A percentile compares a stretch with the other conserved stretches of the same genome.
These are phyloP conservation scores for Aplysina aerophoba DNA, from an alignment of 37 sponge, comb jelly and placozoan genomes.

Conservation along the genomic window DNA sequence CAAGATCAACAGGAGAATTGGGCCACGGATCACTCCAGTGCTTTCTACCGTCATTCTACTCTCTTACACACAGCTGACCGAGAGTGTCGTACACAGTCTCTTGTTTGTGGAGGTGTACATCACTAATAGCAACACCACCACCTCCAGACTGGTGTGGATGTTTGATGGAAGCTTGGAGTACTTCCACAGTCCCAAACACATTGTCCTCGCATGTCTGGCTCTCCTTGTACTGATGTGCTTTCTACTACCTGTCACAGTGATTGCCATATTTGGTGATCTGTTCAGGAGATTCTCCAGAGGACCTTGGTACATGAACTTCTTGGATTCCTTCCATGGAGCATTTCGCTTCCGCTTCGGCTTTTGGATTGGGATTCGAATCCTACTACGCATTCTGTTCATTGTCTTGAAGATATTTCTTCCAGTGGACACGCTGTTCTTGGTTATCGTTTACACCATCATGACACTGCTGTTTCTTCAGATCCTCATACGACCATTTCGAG, in stretches of 20 bases:
- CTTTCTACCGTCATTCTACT: slow-evolving; percentile 21
- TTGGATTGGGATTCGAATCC: no score
- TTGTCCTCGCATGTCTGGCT: neutral
- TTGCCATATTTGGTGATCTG: neutral
- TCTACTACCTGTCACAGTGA: slow-evolving; percentile 14
- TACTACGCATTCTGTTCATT: no score
- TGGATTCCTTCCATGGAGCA: no score
- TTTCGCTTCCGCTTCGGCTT: no score
- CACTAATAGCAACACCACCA: neutral
- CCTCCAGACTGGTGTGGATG: neutral
- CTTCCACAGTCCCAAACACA: slow-evolving; percentile 7
- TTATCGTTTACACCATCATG: no score
- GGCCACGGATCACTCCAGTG: slow-evolving; percentile 17
- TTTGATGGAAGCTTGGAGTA: slow-evolving; percentile 14
- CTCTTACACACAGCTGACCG: slow-evolving; percentile 16
- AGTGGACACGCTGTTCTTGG: no score
- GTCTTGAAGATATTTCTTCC: no score
- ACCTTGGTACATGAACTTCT: no score
- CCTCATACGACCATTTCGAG: no score
- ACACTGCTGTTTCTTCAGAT: no score
- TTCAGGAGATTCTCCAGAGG: no score
- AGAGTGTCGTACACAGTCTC: neutral
- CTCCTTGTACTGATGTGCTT: neutral
- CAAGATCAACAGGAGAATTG: neutral
- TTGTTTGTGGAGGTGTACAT: no score